Evolutionary conservation across 2,888 invertebrate species (phyloP).

Genomic region (Apodemia duryi): DNA sequence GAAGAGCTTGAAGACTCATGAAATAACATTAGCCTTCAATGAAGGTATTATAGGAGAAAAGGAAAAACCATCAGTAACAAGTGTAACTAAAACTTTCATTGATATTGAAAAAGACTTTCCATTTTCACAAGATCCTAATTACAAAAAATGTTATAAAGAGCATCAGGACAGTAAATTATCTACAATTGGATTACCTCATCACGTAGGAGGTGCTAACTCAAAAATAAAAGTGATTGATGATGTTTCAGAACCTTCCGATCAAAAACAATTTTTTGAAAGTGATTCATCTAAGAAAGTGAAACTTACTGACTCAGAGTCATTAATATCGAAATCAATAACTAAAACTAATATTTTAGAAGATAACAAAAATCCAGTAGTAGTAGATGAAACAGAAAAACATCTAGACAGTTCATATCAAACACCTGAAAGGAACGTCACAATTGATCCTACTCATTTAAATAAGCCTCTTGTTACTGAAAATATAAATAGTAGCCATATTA

Average conservation of each 20-base stretch:
- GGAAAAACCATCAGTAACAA: not conserved
- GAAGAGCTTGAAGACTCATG: too few relatives aligned
- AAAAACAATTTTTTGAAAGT: not conserved
- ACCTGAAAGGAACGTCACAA: not conserved
- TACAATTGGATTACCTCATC: not conserved
- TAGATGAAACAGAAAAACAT: not conserved
- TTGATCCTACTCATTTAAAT: not conserved
- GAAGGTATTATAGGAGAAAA: not conserved
- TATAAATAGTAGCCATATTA: constrained; percentile 34
- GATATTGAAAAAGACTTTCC: not conserved
- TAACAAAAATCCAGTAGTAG: not conserved
- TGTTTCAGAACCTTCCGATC: not conserved
- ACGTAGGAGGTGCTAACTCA: too few relatives aligned
- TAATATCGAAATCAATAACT: not conserved
- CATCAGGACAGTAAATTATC: not conserved
- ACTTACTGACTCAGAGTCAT: not conserved
- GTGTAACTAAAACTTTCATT: not conserved
- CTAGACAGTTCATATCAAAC: not conserved
- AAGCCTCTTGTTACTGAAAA: not conserved
- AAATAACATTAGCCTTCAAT: not conserved
- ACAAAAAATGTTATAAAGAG: not conserved
- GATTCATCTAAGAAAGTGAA: not conserved
- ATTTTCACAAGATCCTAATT: not conserved
- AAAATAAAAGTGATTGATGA: not conserved
- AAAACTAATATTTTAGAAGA: not conserved